These are phyloP conservation scores for Ranitomeya variabilis DNA, from an alignment of 2,113 vertebrate genomes.

Conservation along the genomic window DNA sequence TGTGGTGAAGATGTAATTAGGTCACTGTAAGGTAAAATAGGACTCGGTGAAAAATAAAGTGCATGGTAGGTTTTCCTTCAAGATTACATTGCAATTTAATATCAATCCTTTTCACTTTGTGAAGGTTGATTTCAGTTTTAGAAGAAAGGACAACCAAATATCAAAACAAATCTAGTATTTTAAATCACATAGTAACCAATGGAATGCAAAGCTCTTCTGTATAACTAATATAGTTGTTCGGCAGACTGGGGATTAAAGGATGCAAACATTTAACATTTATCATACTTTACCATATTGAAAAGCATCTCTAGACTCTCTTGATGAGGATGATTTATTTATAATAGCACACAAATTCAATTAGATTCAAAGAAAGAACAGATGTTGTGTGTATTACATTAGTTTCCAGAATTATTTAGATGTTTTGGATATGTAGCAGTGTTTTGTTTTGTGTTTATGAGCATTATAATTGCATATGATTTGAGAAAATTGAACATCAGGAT, in stretches of 20 bases:
- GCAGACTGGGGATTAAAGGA: slow-evolving; percentile 36
- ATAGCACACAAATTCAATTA: slow-evolving; percentile 43
- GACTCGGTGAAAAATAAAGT: slow-evolving; percentile 51
- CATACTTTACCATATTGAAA: slow-evolving; percentile 42
- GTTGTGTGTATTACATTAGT: slow-evolving; percentile 41
- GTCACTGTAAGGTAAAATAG: slow-evolving; percentile 52
- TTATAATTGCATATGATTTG: slow-evolving; percentile 19
- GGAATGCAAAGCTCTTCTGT: slow-evolving; percentile 34
- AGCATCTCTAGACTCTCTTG: slow-evolving; percentile 47
- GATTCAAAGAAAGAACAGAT: slow-evolving; percentile 43
- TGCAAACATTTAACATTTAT: slow-evolving; percentile 53
- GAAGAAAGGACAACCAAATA: slow-evolving; percentile 46
- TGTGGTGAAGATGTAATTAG: slow-evolving; percentile 30
- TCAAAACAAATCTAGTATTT: slow-evolving; percentile 35
- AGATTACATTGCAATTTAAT: slow-evolving; percentile 51
- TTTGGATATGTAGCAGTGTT: slow-evolving; percentile 6
- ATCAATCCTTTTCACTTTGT: slow-evolving; percentile 52
- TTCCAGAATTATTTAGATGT: slow-evolving; percentile 21
- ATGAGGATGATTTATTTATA: slow-evolving; percentile 47
- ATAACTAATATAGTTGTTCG: slow-evolving; percentile 48
- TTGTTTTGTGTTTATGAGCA: slow-evolving; percentile 14
- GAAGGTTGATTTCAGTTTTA: slow-evolving; percentile 52
- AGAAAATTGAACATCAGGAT: neutral
- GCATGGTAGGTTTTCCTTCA: slow-evolving; percentile 43
- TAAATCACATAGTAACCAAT: slow-evolving; percentile 33